A percentile compares a stretch with the other conserved stretches of the same genome.
Conservation (phyloP, 2,888 invertebrate genomes). For the Unio delphinus region DNA sequence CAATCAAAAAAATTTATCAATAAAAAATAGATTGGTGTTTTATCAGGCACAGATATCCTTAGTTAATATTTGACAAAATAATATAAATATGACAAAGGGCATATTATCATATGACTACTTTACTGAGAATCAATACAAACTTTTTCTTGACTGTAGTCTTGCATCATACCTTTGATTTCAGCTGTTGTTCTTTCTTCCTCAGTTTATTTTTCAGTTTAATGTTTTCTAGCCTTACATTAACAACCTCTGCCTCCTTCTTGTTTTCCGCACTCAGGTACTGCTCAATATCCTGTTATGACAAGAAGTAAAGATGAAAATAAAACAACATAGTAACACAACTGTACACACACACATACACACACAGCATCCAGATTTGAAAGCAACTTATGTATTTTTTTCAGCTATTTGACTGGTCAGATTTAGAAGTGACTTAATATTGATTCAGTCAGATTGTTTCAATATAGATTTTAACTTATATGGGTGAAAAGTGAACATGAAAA, state of each 20-base stretch:
- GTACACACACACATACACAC: too few species aligned
- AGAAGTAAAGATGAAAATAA: not conserved
- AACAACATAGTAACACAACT: constrained; percentile 1
- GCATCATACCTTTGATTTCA: constrained; percentile 67
- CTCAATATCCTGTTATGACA: constrained; percentile 66
- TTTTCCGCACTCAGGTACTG: constrained; percentile 58
- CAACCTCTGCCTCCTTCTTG: constrained; percentile 67
- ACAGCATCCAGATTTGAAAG: too few species aligned
- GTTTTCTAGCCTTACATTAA: constrained; percentile 67
- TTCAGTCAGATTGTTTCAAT: too few species aligned
- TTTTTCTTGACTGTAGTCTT: constrained; percentile 1
- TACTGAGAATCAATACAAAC: not conserved
- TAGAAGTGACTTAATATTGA: too few species aligned
- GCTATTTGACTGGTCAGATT: too few species aligned
- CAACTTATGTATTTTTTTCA: too few species aligned
- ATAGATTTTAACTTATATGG: too few species aligned
- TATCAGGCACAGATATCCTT: not conserved
- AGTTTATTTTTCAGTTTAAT: constrained; percentile 71
- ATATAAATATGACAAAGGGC: not conserved
- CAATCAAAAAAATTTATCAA: too few species aligned
- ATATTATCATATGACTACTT: not conserved
- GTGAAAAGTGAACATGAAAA: too few species aligned
- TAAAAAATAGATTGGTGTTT: not conserved
- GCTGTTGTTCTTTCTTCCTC: constrained; percentile 68
- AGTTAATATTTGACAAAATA: not conserved